A percentile compares a stretch with the other conserved stretches of the same genome.
phyloP scores from a whole-genome alignment of 2,888 invertebrate species.

The Drosophila picticornis region DNA sequence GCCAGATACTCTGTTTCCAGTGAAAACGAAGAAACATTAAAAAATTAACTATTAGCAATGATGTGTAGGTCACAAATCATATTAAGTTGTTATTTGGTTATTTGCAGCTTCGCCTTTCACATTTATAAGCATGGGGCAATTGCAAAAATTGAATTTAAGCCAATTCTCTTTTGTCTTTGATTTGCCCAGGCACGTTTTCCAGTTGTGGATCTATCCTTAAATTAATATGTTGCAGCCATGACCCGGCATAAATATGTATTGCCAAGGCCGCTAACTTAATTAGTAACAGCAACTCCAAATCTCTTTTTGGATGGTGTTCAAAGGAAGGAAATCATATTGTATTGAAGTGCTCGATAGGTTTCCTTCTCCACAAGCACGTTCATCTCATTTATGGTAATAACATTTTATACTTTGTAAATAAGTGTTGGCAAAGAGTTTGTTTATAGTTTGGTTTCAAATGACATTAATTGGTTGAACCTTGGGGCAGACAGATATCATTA shows the following conservation, averaged over 20 bases:
- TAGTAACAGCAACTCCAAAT: constrained; percentile 1
- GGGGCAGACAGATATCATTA: constrained; percentile 21
- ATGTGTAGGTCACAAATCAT: constrained; percentile 15
- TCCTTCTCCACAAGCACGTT: too few relatives aligned
- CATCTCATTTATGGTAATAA: constrained; percentile 3
- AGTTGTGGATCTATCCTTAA: constrained; percentile 35
- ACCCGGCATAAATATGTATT: constrained; percentile 30
- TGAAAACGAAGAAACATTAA: not conserved
- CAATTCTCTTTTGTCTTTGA: constrained; percentile 9
- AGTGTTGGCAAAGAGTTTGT: constrained; percentile 7
- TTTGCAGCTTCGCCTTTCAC: constrained; percentile 38
- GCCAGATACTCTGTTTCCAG: not conserved
- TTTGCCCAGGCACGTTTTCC: constrained; percentile 28
- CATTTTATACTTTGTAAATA: not conserved
- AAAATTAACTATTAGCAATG: constrained; percentile 13
- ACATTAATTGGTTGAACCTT: constrained; percentile 36
- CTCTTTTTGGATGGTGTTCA: not conserved
- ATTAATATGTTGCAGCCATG: constrained; percentile 33
- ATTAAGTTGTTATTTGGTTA: not conserved
- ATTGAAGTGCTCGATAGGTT: not conserved
- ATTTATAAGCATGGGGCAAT: constrained; percentile 22
- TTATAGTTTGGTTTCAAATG: constrained; percentile 1
- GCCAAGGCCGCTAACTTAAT: constrained; percentile 23
- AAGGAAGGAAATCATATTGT: not conserved
- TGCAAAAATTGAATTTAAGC: constrained; percentile 14